Evolutionary conservation across 2,888 invertebrate genomes (phyloP), one percentile per base, ranked within the genome.

Genomic region (Cerastis leucographa): DNA sequence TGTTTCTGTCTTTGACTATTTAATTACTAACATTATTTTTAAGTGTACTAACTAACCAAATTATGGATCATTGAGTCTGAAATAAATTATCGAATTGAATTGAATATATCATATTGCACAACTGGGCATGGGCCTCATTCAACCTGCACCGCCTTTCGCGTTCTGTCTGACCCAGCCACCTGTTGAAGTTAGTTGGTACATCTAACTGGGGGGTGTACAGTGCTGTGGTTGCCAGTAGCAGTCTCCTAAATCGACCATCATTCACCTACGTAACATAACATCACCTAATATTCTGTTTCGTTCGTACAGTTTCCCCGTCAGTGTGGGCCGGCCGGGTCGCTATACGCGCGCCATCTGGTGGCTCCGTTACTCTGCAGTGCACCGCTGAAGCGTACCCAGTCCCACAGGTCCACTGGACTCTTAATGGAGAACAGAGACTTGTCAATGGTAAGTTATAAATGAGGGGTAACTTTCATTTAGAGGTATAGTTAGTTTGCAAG

Each of bases 371-470:
- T 0, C 94, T 98, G 61, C 98, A 98, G 85, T 98, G 98, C 91
- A 97, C 97, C 64, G 98, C 98, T 1, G 98, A 98, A 90, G 98
- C 98, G 1, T 98, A 97, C 92, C 98, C 98, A 0, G 97, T 97
- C 85, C 98, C 98, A 8, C 97, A 97, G 88, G 97, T 97, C 89
- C 98, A 98, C 91, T 98, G 98, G 98, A 97, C 97, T 35, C 96
- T 97, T 74, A 97, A 97, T 74, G 97, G 97, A 65, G 97, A 98
- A 71, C 97, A 97, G 87, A 97, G 97, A 73, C 96, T 97, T 59
- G 93, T 97, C 11, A 97, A 97, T 90, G 97, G 98, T 97, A 94
- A 95, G 96, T 42, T 8, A 35, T 22, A 19, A 35, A 11, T 54
- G 7, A 8, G 40, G 8, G 9, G 7, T 25, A 14, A 9, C 6